Evolutionary conservation across 2,888 invertebrate genomes (phyloP).

Genomic region (Thecophora atra): DNA sequence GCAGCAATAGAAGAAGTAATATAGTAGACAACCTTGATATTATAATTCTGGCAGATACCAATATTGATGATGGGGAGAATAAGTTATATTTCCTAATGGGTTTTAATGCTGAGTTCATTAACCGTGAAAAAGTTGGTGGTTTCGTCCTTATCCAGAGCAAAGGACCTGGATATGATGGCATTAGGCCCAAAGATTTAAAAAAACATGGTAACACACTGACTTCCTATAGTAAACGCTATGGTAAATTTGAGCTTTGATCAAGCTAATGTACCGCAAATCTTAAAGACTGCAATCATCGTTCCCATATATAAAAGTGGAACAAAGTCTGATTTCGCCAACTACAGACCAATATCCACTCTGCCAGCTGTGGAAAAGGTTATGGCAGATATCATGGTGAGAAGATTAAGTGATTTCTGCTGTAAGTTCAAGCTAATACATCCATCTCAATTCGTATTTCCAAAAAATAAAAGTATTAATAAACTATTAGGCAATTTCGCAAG

Average conservation of each 20-base stretch:
- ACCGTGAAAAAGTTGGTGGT: too few relatives aligned
- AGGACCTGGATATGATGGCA: too few relatives aligned
- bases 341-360: constrained; percentile 10
- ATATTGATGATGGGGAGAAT: too few relatives aligned
- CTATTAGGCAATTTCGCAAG: constrained; percentile 15
- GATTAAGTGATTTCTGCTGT: constrained; percentile 15
- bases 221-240: too few relatives aligned
- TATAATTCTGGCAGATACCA: too few relatives aligned
- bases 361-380: constrained; percentile 21
- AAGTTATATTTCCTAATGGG: too few relatives aligned
- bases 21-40: too few relatives aligned
- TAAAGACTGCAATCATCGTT: constrained; percentile 9
- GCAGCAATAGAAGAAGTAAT: too few relatives aligned
- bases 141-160: too few relatives aligned
- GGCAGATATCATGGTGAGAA: constrained; percentile 30
- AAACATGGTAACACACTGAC: too few relatives aligned
- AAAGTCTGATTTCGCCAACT: constrained; percentile 26
- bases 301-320: constrained; percentile 29
- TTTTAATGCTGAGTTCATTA: too few relatives aligned
- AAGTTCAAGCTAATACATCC: constrained; percentile 19
- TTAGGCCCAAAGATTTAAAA: too few relatives aligned
- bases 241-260: constrained; percentile 17
- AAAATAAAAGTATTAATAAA: constrained; percentile 19
- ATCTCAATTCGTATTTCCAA: constrained; percentile 10
- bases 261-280: constrained; percentile 2